A percentile compares a stretch with the other conserved stretches of the same genome.
phyloP scores from a whole-genome alignment of 2,797 vertebrate genomes.

The Acropternis orthonyx region DNA sequence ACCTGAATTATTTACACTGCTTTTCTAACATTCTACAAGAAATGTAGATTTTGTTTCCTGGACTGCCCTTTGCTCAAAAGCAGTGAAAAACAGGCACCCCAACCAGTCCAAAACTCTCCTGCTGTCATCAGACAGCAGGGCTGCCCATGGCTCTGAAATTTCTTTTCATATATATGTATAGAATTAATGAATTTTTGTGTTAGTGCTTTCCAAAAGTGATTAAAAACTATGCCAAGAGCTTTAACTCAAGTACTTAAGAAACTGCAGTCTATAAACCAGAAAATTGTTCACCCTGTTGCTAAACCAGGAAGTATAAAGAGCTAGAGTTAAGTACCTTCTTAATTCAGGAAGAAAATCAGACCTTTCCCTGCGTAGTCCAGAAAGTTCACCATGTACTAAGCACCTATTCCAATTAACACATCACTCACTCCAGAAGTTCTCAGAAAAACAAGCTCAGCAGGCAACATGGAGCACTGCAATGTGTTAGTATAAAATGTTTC shows the following conservation, averaged over 20 bases:
- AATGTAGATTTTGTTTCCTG: background rate
- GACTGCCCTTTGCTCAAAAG: background rate
- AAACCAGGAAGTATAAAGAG: background rate
- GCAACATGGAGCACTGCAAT: background rate
- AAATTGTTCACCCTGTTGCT: background rate
- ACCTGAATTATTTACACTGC: background rate
- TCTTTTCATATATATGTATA: background rate
- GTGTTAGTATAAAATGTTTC: background rate
- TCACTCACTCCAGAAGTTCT: background rate
- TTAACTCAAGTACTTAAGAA: background rate
- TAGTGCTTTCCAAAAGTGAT: background rate
- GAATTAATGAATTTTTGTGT: background rate
- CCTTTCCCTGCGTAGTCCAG: background rate
- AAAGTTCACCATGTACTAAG: background rate
- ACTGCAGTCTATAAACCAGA: background rate
- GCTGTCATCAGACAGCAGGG: background rate
- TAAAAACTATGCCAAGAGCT: background rate
- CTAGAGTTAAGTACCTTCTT: background rate
- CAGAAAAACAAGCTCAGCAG: background rate
- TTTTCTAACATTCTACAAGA: background rate
- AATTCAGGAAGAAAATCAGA: constrained; percentile 2
- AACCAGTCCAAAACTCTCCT: background rate
- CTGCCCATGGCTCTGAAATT: background rate
- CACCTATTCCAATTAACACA: constrained; percentile 18
- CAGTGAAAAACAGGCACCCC: background rate